Evolutionary conservation across 2,797 vertebrate genomes (phyloP), one percentile per base, ranked within the genome.

Genomic region (Chelidonichthys spinosus): DNA sequence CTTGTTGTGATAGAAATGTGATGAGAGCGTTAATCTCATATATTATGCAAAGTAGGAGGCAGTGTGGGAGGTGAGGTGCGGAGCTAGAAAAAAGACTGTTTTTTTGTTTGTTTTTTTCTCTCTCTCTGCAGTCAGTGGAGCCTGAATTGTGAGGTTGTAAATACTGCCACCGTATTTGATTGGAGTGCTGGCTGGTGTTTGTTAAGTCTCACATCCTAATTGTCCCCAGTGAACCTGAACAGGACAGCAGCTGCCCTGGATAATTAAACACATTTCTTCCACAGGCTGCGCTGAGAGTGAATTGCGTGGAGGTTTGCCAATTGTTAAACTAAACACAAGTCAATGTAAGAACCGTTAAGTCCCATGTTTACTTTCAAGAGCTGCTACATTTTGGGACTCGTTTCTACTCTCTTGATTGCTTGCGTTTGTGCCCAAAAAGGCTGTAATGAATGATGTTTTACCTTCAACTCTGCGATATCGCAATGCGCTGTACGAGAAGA

Each of bases 191-290:
- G 69, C 33, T 79, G 67, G 65, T 79, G 83, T 86, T 81, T 85
- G 76, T 74, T 43, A 78, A 82, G 63, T 76, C 59, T 33, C 77
- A 42, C 37, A 0, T 76, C 36, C 62, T 79, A 78, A 85, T 87
- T 81, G 72, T 75, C 65, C 77, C 78, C 78, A 52, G 47, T 17
- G 60, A 84, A 79, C 35, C 63, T 63, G 55, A 74, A 53, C 68
- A 75, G 83, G 76, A 85, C 70, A 79, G 83, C 64, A 37, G 67
- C 78, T 79, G 70, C 70, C 65, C 86, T 86, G 80, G 83, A 90
- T 89, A 86, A 92, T 91, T 85, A 73, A 83, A 85, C 80, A 79
- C 67, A 82, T 83, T 40, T 76, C 58, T 80, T 84, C 81, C 25
- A 40, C 72, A 66, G 71, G 65, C 73, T 87, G 78, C 82, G 70